These are phyloP conservation scores for Antidorcas marsupialis DNA, from an alignment of 2,113 vertebrate genomes.

Conservation along the genomic window DNA sequence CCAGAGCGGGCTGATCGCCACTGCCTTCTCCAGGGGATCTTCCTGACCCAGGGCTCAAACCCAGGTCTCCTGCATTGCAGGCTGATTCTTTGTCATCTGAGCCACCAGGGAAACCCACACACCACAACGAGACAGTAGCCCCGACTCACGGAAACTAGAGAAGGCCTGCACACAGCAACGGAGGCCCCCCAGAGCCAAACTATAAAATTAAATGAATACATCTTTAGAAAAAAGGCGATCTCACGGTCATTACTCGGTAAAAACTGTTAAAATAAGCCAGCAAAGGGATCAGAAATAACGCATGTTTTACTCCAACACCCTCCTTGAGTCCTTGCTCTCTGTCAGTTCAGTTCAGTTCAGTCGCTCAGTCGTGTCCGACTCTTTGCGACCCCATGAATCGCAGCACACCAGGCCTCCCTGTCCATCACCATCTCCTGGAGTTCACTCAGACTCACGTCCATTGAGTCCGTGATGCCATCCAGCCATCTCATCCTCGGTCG, in stretches of 20 bases:
- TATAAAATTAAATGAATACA: not conserved
- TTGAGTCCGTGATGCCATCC: too few relatives aligned
- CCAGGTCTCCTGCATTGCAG: not conserved
- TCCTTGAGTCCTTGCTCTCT: not conserved
- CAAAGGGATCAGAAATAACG: not conserved
- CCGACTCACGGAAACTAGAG: rapidly evolving
- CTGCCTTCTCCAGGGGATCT: not conserved
- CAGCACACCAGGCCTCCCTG: too few relatives aligned
- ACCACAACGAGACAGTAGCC: not conserved
- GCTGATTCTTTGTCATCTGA: not conserved
- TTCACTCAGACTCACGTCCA: too few relatives aligned
- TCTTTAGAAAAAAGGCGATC: not conserved
- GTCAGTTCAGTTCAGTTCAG: too few relatives aligned
- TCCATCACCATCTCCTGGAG: too few relatives aligned
- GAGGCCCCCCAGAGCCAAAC: not conserved
- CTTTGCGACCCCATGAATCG: too few relatives aligned
- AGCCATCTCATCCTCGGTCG: too few relatives aligned
- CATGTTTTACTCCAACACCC: not conserved
- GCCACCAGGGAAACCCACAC: not conserved
- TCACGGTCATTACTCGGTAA: not conserved
- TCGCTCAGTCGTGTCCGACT: too few relatives aligned
- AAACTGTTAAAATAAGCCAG: not conserved
- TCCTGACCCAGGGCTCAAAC: not conserved
- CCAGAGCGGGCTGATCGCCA: too few relatives aligned
- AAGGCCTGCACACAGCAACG: too few relatives aligned